Conservation (phyloP, 1,140 invertebrate genomes). For the Zaprionus kolodkinae region DNA sequence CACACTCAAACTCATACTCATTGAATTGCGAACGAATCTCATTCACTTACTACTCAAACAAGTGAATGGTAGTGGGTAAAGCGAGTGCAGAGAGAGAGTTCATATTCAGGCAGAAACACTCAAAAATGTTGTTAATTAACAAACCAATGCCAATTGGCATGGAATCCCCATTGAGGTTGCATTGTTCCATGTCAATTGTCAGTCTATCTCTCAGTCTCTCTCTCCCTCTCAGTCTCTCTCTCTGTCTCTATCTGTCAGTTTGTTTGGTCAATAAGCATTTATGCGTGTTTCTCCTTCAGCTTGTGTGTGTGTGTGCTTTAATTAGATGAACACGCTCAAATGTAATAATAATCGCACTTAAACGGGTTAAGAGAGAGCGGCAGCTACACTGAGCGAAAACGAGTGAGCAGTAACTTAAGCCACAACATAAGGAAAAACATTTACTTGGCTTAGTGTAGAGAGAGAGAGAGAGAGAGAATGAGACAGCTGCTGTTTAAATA, state of each 20-base stretch:
- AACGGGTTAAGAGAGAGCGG: not conserved
- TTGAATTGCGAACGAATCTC: not conserved
- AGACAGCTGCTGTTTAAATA: slow-evolving; percentile 68
- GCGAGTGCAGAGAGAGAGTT: slow-evolving; percentile 8
- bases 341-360: slow-evolving; percentile 9
- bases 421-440: too few relatives aligned
- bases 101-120: slow-evolving; percentile 30
- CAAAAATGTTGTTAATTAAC: slow-evolving; percentile 48
- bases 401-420: not conserved
- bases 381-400: not conserved
- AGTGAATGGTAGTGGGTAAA: too few relatives aligned
- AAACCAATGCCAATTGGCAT: slow-evolving; percentile 10
- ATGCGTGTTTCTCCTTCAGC: slow-evolving; percentile 23
- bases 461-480: not conserved
- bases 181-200: slow-evolving; percentile 7
- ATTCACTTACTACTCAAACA: slow-evolving; percentile 16
- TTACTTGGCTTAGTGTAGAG: not conserved
- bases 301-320: not conserved
- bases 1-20: slow-evolving; percentile 2
- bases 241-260: not conserved
- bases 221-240: not conserved
- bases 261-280: slow-evolving; percentile 30
- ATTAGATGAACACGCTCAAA: slow-evolving; percentile 6
- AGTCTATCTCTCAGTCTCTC: not conserved
- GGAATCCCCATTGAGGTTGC: slow-evolving; percentile 20